Percentiles rank a stretch among this genome's conserved stretches.
Conservation (phyloP, 2,888 invertebrate species). For the Subacronicta megacephala region DNA sequence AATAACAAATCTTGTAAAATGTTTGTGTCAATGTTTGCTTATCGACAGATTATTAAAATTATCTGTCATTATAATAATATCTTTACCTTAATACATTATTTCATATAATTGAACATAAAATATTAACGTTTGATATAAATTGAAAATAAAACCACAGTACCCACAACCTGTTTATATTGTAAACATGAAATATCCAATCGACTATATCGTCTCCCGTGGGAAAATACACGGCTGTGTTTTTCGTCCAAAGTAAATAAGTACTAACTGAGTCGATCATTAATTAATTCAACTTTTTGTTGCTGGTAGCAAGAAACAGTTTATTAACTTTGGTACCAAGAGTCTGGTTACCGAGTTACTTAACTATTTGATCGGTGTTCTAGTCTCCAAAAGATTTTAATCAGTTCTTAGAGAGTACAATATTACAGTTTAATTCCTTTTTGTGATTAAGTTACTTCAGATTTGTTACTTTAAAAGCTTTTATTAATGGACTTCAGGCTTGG, state of each 20-base stretch:
- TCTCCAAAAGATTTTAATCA: conserved; percentile 35
- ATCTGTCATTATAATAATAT: too few relatives aligned
- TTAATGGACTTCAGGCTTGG: conserved; percentile 10
- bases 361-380: conserved; percentile 52
- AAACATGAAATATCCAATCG: conserved; percentile 40
- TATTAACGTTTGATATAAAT: neutral
- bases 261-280: conserved; percentile 47
- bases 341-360: conserved; percentile 48
- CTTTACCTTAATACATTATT: too few relatives aligned
- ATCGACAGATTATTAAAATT: too few relatives aligned
- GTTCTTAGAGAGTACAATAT: conserved; percentile 17
- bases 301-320: conserved; percentile 42
- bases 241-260: conserved; percentile 48
- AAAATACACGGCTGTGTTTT: conserved; percentile 46
- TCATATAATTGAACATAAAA: too few relatives aligned
- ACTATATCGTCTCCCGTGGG: conserved; percentile 39
- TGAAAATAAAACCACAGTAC: conserved; percentile 19
- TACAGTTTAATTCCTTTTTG: conserved; percentile 14
- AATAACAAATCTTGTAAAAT: too few relatives aligned
- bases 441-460: conserved; percentile 23
- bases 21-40: too few relatives aligned
- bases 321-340: conserved; percentile 43
- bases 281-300: conserved; percentile 54
- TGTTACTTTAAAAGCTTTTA: conserved; percentile 25
- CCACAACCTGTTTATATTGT: conserved; percentile 30